Conservation (phyloP, 1,140 invertebrate genomes). For the Lepidostoma basale region DNA sequence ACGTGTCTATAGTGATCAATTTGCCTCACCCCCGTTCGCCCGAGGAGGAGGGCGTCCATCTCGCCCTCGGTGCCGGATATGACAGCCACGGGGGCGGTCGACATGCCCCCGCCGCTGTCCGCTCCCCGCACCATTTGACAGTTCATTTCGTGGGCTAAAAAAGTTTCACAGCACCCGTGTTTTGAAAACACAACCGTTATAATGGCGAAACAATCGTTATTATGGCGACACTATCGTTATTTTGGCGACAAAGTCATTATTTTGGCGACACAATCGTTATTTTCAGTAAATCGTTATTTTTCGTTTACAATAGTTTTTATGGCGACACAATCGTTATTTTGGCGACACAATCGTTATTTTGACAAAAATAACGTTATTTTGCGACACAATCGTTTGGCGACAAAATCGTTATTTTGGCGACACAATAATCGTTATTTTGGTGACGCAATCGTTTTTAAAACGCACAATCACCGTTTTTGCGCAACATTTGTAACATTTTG, state of each 20-base stretch:
- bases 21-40: constrained; percentile 73
- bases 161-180: background rate
- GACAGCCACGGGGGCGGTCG: constrained; percentile 60
- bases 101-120: constrained; percentile 49
- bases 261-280: background rate
- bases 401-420: background rate
- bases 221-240: background rate
- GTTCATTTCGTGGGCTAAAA: constrained; percentile 10
- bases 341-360: background rate
- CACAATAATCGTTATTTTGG: background rate
- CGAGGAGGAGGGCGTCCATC: constrained; percentile 76
- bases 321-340: background rate
- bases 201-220: background rate
- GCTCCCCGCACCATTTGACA: constrained; percentile 50
- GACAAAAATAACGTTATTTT: background rate
- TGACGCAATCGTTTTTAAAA: background rate
- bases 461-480: too few relatives aligned
- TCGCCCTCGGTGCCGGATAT: constrained; percentile 67
- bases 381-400: background rate
- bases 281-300: background rate
- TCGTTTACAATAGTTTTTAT: background rate
- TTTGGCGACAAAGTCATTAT: background rate
- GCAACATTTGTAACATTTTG: too few relatives aligned
- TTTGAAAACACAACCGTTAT: background rate
- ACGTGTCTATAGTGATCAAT: constrained; percentile 63